phyloP scores from a whole-genome alignment of 37 sponge, comb jelly and placozoan species.

The Crambe crambe region DNA sequence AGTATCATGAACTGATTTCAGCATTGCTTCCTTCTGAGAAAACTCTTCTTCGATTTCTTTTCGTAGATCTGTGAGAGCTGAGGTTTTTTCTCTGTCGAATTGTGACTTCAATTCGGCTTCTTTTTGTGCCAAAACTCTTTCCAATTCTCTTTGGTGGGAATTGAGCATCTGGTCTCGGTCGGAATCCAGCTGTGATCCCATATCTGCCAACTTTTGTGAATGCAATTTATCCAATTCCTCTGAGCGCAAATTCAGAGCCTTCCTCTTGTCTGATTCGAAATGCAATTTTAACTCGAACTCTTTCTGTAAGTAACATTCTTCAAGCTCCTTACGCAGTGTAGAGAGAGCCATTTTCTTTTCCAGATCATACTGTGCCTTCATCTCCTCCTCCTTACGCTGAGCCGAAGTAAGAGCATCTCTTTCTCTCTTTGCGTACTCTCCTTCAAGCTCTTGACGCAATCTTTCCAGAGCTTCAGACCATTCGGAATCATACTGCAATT shows the following conservation, averaged over 20 bases:
- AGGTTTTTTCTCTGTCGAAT: background rate
- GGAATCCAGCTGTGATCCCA: background rate
- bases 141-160: background rate
- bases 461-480: background rate
- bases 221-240: background rate
- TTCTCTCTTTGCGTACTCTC: background rate
- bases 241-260: background rate
- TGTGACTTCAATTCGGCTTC: background rate
- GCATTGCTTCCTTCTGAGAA: background rate
- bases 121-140: background rate
- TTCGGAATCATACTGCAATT: background rate
- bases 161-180: background rate
- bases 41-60: background rate
- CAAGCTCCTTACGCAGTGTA: constrained; percentile 1
- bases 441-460: background rate
- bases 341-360: background rate
- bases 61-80: background rate
- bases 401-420: background rate
- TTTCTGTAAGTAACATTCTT: background rate
- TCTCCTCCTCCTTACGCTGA: background rate
- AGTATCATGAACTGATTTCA: background rate
- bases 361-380: background rate
- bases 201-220: background rate
- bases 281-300: background rate
- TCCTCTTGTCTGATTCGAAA: background rate